phyloP scores from a whole-genome alignment of 1,140 invertebrate genomes.

The Gryon sp. region DNA sequence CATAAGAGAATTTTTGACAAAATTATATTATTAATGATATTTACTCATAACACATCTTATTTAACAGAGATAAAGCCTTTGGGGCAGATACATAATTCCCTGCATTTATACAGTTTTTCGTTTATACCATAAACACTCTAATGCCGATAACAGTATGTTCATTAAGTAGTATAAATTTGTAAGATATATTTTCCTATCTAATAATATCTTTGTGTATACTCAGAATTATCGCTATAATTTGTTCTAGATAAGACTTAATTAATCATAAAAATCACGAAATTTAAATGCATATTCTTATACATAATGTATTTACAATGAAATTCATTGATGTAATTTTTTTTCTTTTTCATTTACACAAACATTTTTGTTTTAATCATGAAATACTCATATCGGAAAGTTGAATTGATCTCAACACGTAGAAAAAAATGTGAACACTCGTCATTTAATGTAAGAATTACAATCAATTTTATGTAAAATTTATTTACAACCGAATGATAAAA shows the following conservation, averaged over 20 bases:
- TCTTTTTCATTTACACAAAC: too few species aligned
- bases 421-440: conserved; percentile 44
- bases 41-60: too few species aligned
- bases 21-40: too few species aligned
- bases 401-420: conserved; percentile 25
- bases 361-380: conserved; percentile 27
- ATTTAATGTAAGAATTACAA: conserved; percentile 52
- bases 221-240: conserved; percentile 23
- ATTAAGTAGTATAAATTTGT: conserved; percentile 33
- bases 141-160: conserved; percentile 23
- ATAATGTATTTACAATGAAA: conserved; percentile 30
- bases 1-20: too few species aligned
- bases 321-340: not conserved
- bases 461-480: conserved; percentile 51
- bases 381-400: conserved; percentile 27
- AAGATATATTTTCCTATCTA: conserved; percentile 14
- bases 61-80: too few species aligned
- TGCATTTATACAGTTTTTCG: conserved; percentile 15
- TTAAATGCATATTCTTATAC: conserved; percentile 17
- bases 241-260: conserved; percentile 16
- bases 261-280: conserved; percentile 31
- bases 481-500: conserved; percentile 48
- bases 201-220: conserved; percentile 22
- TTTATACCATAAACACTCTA: conserved; percentile 41
- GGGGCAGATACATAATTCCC: too few species aligned